phyloP scores from a whole-genome alignment of 2,113 vertebrate genomes.

The Coreoperca whiteheadi region DNA sequence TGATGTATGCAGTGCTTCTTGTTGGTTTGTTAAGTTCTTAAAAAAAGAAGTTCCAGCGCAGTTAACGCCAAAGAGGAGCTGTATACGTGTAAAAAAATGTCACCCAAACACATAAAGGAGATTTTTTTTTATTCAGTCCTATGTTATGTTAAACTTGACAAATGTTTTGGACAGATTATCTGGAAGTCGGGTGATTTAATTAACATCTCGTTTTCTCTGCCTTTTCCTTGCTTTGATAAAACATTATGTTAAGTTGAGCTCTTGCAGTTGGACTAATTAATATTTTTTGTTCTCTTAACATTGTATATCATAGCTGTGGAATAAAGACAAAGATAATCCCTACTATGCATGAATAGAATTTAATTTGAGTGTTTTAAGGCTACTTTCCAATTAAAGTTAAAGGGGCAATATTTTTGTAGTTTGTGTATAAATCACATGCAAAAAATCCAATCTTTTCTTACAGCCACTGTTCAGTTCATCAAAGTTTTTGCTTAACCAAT shows the following conservation, averaged over 20 bases:
- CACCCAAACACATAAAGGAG: neutral
- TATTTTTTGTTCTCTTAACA: constrained; percentile 18
- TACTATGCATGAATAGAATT: constrained; percentile 6
- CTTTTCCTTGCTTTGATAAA: constrained; percentile 30
- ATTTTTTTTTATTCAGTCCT: neutral
- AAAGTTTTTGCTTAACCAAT: neutral
- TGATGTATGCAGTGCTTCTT: constrained; percentile 12
- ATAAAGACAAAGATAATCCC: neutral
- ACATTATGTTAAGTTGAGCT: constrained; percentile 26
- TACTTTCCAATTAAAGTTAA: constrained; percentile 4
- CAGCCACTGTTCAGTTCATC: neutral
- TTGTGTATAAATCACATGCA: neutral
- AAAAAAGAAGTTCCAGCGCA: constrained; percentile 1
- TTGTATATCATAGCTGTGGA: constrained; percentile 23
- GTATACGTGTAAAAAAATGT: neutral
- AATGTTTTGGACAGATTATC: constrained; percentile 17
- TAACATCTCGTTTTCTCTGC: neutral
- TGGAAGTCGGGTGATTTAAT: constrained; percentile 32
- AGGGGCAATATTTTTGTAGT: neutral
- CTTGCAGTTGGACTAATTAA: constrained; percentile 35
- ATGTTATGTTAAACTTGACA: constrained; percentile 4
- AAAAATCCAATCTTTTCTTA: neutral
- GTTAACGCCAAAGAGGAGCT: neutral
- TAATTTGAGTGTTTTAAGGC: neutral
- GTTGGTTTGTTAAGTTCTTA: constrained; percentile 30